A percentile compares a stretch with the other conserved stretches of the same genome.
phyloP scores from a whole-genome alignment of 2,113 vertebrate genomes.

The Ariopsis seemanni region DNA sequence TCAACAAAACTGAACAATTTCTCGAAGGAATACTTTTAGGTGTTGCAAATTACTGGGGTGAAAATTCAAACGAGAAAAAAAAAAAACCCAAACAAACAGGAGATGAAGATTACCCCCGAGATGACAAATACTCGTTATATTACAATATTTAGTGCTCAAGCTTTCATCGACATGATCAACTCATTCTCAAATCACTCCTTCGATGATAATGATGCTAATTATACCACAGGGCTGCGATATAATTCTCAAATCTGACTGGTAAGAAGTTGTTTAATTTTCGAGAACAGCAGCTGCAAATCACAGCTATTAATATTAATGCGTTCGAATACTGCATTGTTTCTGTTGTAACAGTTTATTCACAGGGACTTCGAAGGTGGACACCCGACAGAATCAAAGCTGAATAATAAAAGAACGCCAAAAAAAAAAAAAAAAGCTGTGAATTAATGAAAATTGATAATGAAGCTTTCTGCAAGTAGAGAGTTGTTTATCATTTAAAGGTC shows the following conservation, averaged over 20 bases:
- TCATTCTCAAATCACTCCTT: neutral
- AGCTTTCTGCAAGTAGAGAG: neutral
- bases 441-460: neutral
- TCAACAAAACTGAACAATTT: neutral
- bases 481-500: too few relatives aligned
- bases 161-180: neutral
- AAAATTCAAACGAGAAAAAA: neutral
- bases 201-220: neutral
- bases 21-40: neutral
- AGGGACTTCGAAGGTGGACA: neutral
- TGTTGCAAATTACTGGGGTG: too few relatives aligned
- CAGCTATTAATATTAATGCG: neutral
- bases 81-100: neutral
- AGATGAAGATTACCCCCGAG: neutral
- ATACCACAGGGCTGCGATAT: neutral
- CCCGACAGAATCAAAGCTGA: neutral
- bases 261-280: neutral
- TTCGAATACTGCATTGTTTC: neutral
- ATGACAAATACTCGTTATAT: neutral
- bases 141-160: neutral
- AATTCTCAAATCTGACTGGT: neutral
- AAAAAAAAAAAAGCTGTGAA: neutral
- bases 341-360: too few relatives aligned
- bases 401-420: neutral
- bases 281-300: neutral